Evolutionary conservation across 2,797 vertebrate species (phyloP), one percentile per base, ranked within the genome.

Genomic region (Merluccius polli): DNA sequence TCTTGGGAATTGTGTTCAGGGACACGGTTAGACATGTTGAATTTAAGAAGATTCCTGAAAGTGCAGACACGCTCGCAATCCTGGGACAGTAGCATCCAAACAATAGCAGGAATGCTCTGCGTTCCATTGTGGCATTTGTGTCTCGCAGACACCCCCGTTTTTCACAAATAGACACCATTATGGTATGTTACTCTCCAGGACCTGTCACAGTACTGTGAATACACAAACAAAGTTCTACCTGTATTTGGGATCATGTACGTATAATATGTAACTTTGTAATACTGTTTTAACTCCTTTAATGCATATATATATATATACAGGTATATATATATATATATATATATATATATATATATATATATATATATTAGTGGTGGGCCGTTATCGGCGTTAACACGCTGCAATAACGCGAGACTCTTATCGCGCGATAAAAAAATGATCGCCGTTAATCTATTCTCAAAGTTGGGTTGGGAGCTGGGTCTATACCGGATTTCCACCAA

Each of bases 41-140:
- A 90, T 89, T 87, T 90, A 82, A 79, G 68, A 84, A 80, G 79
- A 83, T 77, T 79, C 59, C 12, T 80, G 76, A 59, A 87, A 82
- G 85, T 76, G 75, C 24, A 79, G 84, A 83, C 77, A 78, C 11
- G 41, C n/a, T 32, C 30, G 1, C 9, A 65, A 31, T 30, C 31
- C 18, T 5, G 48, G 67, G 44, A 82, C 38, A 3, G 0, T 29
- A 70, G 0, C 24, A 7, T 65, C 72, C 7, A 38, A 69, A 85
- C 83, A 86, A 82, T 72, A 75, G 79, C 2, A 71, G 78, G 78
- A 86, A 83, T 85, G 77, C 65, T 79, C n/a, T 33, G 24, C 21
- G 29, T 36, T 83, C 63, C 67, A 80, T 74, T 72, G 71, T 82
- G 70, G 10, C 16, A 35, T 79, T 74, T 74, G 16, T 59, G 44